Evolutionary conservation across 2,113 vertebrate species (phyloP).

Genomic region (Nanorana parkeri): DNA sequence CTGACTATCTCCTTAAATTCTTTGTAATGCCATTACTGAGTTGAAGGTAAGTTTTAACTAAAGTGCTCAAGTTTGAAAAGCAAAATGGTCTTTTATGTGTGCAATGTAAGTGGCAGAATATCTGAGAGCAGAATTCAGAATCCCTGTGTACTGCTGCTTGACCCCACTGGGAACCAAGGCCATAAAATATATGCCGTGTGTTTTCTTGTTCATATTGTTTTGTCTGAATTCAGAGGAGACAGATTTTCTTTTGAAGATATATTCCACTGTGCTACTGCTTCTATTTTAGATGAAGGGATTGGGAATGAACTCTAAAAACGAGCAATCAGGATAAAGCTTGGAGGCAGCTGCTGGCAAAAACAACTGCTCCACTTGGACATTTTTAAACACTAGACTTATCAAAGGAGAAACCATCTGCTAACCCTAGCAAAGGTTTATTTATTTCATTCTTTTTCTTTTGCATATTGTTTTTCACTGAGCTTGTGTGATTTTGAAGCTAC

Average conservation of each 20-base stretch:
- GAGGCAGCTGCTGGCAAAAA: slow-evolving; percentile 55
- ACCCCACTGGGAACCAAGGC: slow-evolving; percentile 7
- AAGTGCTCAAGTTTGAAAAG: neutral
- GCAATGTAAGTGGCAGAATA: slow-evolving; percentile 2
- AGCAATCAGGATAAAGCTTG: slow-evolving; percentile 50
- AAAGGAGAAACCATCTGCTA: slow-evolving; percentile 55
- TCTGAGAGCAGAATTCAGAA: slow-evolving; percentile 10
- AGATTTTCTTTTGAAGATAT: slow-evolving; percentile 51
- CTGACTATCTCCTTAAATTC: too few relatives aligned
- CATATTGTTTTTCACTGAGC: slow-evolving; percentile 42
- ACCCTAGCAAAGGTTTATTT: slow-evolving; percentile 51
- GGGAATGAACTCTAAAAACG: slow-evolving; percentile 48
- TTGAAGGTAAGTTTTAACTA: too few relatives aligned
- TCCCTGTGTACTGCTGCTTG: slow-evolving; percentile 10
- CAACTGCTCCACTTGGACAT: slow-evolving; percentile 54
- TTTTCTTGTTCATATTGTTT: slow-evolving; percentile 46
- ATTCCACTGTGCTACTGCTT: slow-evolving; percentile 47
- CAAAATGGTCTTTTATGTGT: slow-evolving; percentile 7
- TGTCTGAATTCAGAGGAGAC: slow-evolving; percentile 48
- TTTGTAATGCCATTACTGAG: too few relatives aligned
- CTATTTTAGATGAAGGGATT: slow-evolving; percentile 52
- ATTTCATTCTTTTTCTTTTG: slow-evolving; percentile 34
- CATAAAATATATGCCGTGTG: slow-evolving; percentile 33
- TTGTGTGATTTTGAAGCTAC: slow-evolving; percentile 33
- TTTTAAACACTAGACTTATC: slow-evolving; percentile 55